Base-by-base conservation (phyloP, 92 coral and sea anemone genomes). In the Chrysogorgia sp. region DNA sequence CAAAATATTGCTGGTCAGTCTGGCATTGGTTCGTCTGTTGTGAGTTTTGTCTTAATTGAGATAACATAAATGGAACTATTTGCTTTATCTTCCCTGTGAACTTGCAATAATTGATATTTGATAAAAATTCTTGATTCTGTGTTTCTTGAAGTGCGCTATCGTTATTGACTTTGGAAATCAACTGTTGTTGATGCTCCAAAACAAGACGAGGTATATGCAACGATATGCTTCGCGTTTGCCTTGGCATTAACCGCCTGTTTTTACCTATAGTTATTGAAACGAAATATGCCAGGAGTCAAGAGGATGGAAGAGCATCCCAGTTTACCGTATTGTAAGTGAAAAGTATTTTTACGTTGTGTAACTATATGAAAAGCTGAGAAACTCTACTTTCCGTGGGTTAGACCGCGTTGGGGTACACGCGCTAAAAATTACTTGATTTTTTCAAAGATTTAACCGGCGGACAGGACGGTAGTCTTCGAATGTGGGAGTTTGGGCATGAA, bases 401-500 rank as follows among this genome's bases (percentile, higher is more conserved):
- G 43, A 37, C 5, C 43, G 43, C 43, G 43, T 37, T 37, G 5
- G 5, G 6, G 43, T 12, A 5, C 5, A 4, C 12, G 12, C 43
- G 5, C 12, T 12, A 37, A 5, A 37, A 37, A 37, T 37, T 37
- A 37, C 43, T 37, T 37, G 43, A 6, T 47, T 47, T 47, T 2
- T 47, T 47, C 37, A 0, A 23, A 96, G 99, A 96, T 80, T 68
- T 96, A 47, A 86, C 97, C 0, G 99, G 99, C 26, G 86, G 97
- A 3, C 97, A 96, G 43, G 99, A 96, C 55, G 99, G 99, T 19
- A 96, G 99, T 32, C 83, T 96, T 29, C 93, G 94, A 50, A 96
- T 96, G 92, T 96, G 99, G 99, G 99, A 96, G 85, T 92, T 96
- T 69, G 99, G 99, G 30, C 99, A 96, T 88, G 92, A 93, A 63